Base-by-base conservation (phyloP, 2,113 vertebrate genomes). In the Eurypyga helias region DNA sequence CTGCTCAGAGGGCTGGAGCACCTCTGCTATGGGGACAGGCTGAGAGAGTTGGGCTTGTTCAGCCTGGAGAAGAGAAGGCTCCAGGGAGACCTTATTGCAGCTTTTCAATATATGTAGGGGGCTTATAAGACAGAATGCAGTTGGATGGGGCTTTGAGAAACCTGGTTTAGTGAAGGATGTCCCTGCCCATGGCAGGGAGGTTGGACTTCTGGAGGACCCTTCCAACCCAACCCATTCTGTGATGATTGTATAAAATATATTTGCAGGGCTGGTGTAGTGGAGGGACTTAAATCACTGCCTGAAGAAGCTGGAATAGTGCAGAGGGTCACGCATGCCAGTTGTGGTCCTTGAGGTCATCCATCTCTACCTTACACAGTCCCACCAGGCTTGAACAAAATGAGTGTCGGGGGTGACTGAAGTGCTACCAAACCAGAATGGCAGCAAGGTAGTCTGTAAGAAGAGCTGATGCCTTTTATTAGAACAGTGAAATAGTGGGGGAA, bases 401-500 rank as follows among this genome's bases (percentile, higher is more conserved):
- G 5, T 52, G 8, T 51, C 0, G 1, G 87, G 55, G 19, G 66
- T 10, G 9, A 23, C 0, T 77, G 49, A 36, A 89, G 76, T 25
- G 31, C 54, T 57, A 46, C 73, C 82, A 62, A 69, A 77, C 15
- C 28, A 76, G 60, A 71, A 70, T 6, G 33, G 75, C 52, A 81
- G 57, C 0, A 0, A 88, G 31, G 17, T 16, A 79, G 11, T 29
- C 64, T 58, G 24, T 66, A 80, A 67, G 82, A 73, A 57, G 36
- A 72, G 36, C 58, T 58, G 79, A 77, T 24, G 38, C 13, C 24
- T 90, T 95, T 95, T 88, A 90, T 93, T 93, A 69, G 4, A 45
- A 49, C 49, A 49, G 26, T 67, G 31, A 94, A 83, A 69, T 14
- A 49, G 18, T 13, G 5, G 3, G 6, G 18, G 10, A 7, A 21